phyloP scores from a whole-genome alignment of 2,797 vertebrate genomes.

The Coccyzus lansbergi region DNA sequence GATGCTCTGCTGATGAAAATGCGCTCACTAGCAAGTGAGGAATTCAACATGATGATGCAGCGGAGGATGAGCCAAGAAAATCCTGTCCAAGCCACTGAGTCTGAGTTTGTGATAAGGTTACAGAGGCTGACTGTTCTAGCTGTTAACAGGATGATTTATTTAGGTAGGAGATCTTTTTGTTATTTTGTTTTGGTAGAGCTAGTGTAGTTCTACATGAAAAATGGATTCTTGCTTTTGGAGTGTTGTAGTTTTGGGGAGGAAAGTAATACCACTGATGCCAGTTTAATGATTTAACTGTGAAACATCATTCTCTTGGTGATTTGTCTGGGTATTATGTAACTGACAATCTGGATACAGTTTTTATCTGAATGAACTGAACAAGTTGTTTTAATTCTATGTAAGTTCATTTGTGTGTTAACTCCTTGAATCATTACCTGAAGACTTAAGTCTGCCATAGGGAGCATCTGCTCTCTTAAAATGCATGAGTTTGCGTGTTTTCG shows the following conservation, averaged over 20 bases:
- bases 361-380: not conserved
- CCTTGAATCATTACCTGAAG: not conserved
- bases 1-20: slow-evolving; percentile 92
- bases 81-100: slow-evolving; percentile 88
- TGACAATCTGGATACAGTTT: not conserved
- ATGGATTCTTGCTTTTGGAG: not conserved
- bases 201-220: not conserved
- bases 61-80: slow-evolving; percentile 95
- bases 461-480: not conserved
- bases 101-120: slow-evolving; percentile 90
- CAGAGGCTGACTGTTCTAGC: slow-evolving; percentile 91
- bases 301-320: fast-evolving
- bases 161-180: slow-evolving; percentile 77
- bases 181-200: not conserved
- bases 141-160: slow-evolving; percentile 94
- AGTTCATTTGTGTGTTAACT: not conserved
- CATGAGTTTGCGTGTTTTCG: not conserved
- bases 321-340: not conserved
- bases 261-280: not conserved
- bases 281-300: not conserved
- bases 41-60: slow-evolving; percentile 95
- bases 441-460: not conserved
- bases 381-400: not conserved
- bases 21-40: slow-evolving; percentile 93
- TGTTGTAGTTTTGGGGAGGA: not conserved